Evolutionary conservation across 2,888 invertebrate genomes (phyloP), one percentile per base, ranked within the genome.

Genomic region (Eupelmus urozonus): DNA sequence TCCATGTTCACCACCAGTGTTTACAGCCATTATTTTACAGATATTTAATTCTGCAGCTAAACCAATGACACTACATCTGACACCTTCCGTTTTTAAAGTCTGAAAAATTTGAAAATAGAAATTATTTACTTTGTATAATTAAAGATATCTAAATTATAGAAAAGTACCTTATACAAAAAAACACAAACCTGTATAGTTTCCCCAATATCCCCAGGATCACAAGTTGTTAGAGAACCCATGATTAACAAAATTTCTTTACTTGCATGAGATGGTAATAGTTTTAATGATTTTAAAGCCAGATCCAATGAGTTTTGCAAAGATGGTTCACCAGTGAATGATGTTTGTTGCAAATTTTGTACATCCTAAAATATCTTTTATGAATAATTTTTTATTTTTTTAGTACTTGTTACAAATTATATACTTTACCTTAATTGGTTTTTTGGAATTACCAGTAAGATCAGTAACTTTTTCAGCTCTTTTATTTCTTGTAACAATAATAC

Each of bases 291-390:
- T 13, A 95, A 90, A 0, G 98, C 98, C 83, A 97, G 90, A 87
- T 98, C 97, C 70, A 99, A 90, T 0, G 97, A 96, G 89, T 99
- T 99, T 91, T 99, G 98, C 69, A 99, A 90, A 0, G 98, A 99
- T 0, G 98, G 98, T 90, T 99, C 99, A 0, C 99, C 99, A 57
- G 92, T 92, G 81, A 98, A 93, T 13, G 92, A 87, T 23, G 94
- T 91, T 83, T 94, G 94, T 71, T 92, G 91, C 82, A 95, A 88
- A 45, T 92, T 92, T 82, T 83, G 78, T 34, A 89, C 80, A 82
- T 88, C 89, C 88, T 89, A 59, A 82, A 82, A 63, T 51, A 51
- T 42, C 60, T 65, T 65, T 4, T 45, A 40, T 63, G 45, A 67
- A 42, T 57, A 45, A 59, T 45, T 71, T 7, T 60, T 70, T 49